These are phyloP conservation scores for Stegophylla sp. DNA, from an alignment of 2,888 invertebrate genomes.

Conservation along the genomic window DNA sequence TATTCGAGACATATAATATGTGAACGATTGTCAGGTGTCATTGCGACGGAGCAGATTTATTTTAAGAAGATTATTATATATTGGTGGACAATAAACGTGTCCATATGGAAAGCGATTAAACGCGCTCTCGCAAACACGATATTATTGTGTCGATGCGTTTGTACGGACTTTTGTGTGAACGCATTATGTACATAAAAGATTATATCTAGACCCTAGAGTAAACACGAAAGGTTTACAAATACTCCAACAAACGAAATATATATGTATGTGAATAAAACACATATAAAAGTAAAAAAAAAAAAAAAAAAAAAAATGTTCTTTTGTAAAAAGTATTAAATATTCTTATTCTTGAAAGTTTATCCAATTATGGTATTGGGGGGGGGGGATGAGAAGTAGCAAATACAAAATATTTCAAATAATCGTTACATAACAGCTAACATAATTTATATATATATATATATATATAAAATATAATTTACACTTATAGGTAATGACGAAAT, in stretches of 20 bases:
- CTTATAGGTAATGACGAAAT: no score
- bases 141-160: conserved; percentile 22
- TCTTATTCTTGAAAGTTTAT: background rate
- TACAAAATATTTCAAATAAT: background rate
- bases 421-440: background rate
- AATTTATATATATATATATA: background rate
- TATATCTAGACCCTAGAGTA: conserved; percentile 1
- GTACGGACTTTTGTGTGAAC: background rate
- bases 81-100: conserved; percentile 45
- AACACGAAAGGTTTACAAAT: conserved; percentile 7
- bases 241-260: conserved; percentile 10
- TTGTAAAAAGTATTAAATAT: conserved; percentile 12
- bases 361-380: background rate
- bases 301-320: background rate
- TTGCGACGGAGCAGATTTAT: conserved; percentile 28
- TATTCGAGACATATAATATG: background rate
- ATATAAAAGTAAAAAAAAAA: background rate
- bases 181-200: conserved; percentile 28
- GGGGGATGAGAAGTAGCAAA: background rate
- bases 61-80: conserved; percentile 45
- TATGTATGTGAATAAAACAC: background rate
- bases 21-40: conserved; percentile 39
- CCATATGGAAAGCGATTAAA: conserved; percentile 42
- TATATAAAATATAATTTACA: no score
- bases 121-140: conserved; percentile 9